Base-by-base conservation (phyloP, 2,888 invertebrate genomes). In the Steinernema hermaphroditum region DNA sequence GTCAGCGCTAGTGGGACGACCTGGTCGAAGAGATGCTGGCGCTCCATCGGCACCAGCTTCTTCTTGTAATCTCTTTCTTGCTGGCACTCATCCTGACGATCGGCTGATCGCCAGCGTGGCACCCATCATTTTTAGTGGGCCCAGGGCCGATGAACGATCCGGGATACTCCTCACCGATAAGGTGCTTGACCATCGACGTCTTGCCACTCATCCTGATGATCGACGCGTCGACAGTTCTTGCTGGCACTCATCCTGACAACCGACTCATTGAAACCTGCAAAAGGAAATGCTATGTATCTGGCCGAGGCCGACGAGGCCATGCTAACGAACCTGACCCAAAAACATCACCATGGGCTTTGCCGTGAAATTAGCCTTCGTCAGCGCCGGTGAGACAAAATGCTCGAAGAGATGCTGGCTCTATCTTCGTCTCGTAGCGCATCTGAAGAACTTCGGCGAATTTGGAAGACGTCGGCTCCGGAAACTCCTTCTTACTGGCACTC, bases 151-250 rank as follows among this genome's bases (percentile, higher is more conserved):
- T 82, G 9, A 78, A 72, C n/a, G 78, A 74, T 37, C 83, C 83
- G 1, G 83, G 80, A 69, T 78, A 80, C n/a, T 83, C 78, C 41
- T 76, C 72, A 24, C 44, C 70, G 22, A 73, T 8, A 16, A 74
- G 57, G 68, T 81, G 78, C 44, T 79, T 75, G 57, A 86, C 86
- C 70, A 87, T 82, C 9, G 86, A 84, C 12, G 86, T 86, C 75
- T 86, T 86, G 29, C 86, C n/a, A n/a, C n/a, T n/a, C n/a, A n/a
- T n/a, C n/a, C n/a, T n/a, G n/a, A n/a, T n/a, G n/a, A n/a, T n/a
- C n/a, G n/a, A n/a, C n/a, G n/a, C n/a, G n/a, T n/a, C 86, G 27
- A 86, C 86, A 1, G 86, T 72, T 86, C 87, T 69, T 86, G 84
- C 49, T 6, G 19, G 19, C n/a, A n/a, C 49, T n/a, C 12, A n/a